These are phyloP conservation scores for Epizoanthus ramosus DNA, from an alignment of 92 coral and sea anemone genomes.

Conservation along the genomic window DNA sequence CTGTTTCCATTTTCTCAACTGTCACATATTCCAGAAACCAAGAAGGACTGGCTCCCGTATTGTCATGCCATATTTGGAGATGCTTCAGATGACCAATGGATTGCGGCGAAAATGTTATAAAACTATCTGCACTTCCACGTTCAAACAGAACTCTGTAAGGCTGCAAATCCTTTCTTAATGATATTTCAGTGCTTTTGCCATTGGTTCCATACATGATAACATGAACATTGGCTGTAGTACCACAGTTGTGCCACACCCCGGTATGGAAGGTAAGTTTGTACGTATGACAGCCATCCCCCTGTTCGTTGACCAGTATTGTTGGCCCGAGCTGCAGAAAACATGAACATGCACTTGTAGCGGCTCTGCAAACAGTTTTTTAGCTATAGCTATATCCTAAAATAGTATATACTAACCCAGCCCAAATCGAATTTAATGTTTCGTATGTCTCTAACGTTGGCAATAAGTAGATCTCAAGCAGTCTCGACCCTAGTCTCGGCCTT, in stretches of 20 bases:
- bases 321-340: neutral
- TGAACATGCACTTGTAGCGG: too few relatives aligned
- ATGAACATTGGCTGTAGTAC: slow-evolving; percentile 1
- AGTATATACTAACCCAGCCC: too few relatives aligned
- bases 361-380: too few relatives aligned
- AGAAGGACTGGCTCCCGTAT: slow-evolving; percentile 44
- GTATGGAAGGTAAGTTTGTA: neutral
- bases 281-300: neutral
- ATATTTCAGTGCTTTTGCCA: neutral
- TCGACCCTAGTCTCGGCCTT: too few relatives aligned
- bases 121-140: slow-evolving; percentile 48
- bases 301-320: neutral
- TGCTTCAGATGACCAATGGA: slow-evolving; percentile 28
- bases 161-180: neutral
- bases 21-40: slow-evolving; percentile 51
- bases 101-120: slow-evolving; percentile 6
- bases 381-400: too few relatives aligned
- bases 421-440: too few relatives aligned
- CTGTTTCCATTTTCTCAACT: slow-evolving; percentile 12
- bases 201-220: neutral
- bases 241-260: neutral
- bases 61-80: slow-evolving; percentile 51
- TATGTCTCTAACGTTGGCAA: too few relatives aligned
- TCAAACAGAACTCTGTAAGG: slow-evolving; percentile 17
- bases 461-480: too few relatives aligned